phyloP scores from a whole-genome alignment of 2,113 vertebrate genomes.

The Microcebus jonahi region DNA sequence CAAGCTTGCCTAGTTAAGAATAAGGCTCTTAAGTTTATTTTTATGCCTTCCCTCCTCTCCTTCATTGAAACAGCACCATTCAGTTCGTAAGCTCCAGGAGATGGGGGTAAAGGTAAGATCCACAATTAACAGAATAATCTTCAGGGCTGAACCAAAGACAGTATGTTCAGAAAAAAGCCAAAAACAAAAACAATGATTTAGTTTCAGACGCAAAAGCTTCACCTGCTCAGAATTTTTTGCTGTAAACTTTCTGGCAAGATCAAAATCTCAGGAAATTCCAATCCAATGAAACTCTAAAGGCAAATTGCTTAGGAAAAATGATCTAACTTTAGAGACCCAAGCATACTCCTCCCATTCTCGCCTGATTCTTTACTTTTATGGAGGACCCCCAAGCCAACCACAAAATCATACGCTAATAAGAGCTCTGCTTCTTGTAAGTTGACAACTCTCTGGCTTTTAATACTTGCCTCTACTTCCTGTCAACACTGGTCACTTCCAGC shows the following conservation, averaged over 20 bases:
- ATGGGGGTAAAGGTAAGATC: not conserved
- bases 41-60: not conserved
- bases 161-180: not conserved
- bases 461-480: conserved; percentile 70
- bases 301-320: conserved; percentile 45
- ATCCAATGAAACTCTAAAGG: conserved; percentile 66
- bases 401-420: conserved; percentile 52
- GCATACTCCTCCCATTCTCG: not conserved
- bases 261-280: conserved; percentile 74
- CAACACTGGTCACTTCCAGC: not conserved
- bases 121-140: not conserved
- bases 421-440: conserved; percentile 58
- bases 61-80: not conserved
- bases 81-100: not conserved
- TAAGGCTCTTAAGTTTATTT: not conserved
- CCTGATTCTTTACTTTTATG: not conserved
- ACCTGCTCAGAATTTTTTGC: conserved; percentile 52
- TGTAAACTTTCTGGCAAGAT: conserved; percentile 47
- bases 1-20: conserved; percentile 2
- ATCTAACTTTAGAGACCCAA: conserved; percentile 33
- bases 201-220: not conserved
- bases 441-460: conserved; percentile 65
- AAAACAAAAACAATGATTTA: conserved; percentile 3
- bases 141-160: not conserved
- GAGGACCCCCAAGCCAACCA: not conserved